Evolutionary conservation across 2,113 vertebrate genomes (phyloP), one percentile per base, ranked within the genome.

Genomic region (Sorex fumeus): DNA sequence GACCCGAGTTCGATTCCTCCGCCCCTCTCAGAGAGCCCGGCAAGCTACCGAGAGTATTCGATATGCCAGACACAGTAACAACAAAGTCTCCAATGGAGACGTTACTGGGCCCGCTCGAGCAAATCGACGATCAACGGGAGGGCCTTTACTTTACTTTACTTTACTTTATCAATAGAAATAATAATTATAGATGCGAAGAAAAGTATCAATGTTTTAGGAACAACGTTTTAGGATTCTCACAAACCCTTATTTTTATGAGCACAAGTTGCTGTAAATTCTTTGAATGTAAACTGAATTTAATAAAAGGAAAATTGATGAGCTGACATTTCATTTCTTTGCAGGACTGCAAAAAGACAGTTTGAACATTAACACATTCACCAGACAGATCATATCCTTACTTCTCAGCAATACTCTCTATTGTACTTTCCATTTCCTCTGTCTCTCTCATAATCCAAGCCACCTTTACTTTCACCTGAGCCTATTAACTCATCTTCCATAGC

Each of bases 241-340:
- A 81, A 82, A 27, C 12, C 50, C 47, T 76, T 32, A 86, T 50
- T 76, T 64, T 89, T 34, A 64, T 76, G 28, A 89, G 18, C 32
- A 21, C 34, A 86, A n/a, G 57, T 10, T 43, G 32, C 23, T 76
- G 82, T 82, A 84, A 81, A 92, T 76, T 32, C 76, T 23, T 23
- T 77, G 70, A 76, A 10, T 81, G 18, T 43, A 80, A 64, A 77
- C 1, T 43, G 32, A 94, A 81, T 32, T 53, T n/a, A 62, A 71
- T 71, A 69, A 80, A 89, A 53, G 47, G 11, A 67, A 91, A 74
- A 19, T 16, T 69, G 36, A 84, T 45, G 32, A 86, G 12, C 15
- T 71, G 10, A 47, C n/a, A 77, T n/a, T 82, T 64, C 34, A 57
- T 71, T n/a, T 2, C 18, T 32, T 12, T 19, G 12, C 92, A 85